phyloP scores from a whole-genome alignment of 2,113 vertebrate species.

The Campylomormyrus numenius region DNA sequence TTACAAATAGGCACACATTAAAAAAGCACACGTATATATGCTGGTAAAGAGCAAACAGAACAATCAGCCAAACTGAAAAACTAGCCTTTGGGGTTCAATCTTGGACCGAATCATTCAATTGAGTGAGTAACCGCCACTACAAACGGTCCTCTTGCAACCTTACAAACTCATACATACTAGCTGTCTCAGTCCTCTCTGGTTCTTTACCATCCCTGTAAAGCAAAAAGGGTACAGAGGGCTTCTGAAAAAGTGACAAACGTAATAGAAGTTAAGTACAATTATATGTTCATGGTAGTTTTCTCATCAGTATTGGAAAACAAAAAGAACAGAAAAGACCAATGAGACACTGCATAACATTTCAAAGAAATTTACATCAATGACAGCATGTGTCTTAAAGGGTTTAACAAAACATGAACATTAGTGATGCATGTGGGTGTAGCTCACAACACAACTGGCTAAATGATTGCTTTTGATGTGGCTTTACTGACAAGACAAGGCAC shows the following conservation, averaged over 20 bases:
- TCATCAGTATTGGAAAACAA: neutral
- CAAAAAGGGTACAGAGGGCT: neutral
- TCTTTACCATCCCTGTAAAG: constrained; percentile 18
- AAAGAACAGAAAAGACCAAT: neutral
- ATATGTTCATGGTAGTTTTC: constrained; percentile 2
- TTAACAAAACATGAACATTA: constrained; percentile 8
- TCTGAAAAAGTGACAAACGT: neutral
- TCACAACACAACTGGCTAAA: constrained; percentile 14
- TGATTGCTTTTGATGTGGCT: constrained; percentile 54
- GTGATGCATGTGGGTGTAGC: constrained; percentile 21
- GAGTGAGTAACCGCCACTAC: neutral
- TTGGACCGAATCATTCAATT: constrained; percentile 1
- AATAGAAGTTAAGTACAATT: no score
- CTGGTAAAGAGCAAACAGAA: neutral
- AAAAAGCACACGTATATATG: neutral
- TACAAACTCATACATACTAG: neutral
- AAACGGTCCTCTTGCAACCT: neutral
- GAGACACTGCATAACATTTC: neutral
- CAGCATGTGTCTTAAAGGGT: neutral
- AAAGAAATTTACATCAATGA: constrained; percentile 1
- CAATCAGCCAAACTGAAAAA: neutral
- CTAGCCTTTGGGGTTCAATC: constrained; percentile 13
- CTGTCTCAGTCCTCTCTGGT: neutral
- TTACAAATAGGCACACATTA: constrained; percentile 1
- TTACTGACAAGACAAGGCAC: constrained; percentile 58